Evolutionary conservation across 1,140 invertebrate species (phyloP), one percentile per base, ranked within the genome.

Genomic region (Patella vulgata): DNA sequence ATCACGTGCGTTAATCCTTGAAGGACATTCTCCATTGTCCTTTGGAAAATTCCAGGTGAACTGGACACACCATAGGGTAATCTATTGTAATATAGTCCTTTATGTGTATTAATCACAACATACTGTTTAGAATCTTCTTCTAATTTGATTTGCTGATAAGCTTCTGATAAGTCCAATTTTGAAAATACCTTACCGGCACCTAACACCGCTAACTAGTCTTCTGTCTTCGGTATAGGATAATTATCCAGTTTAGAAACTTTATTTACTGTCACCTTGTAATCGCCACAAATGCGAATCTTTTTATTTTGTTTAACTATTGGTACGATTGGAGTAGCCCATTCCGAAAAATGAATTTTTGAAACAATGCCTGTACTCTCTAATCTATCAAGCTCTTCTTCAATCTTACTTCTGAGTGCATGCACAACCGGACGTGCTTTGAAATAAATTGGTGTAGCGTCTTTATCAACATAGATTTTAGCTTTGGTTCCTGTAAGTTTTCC

Each of bases 261-360:
- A 30, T 52, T 31, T 0, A 52, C 27, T 9, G 50, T 52, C 28
- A 52, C 50, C 17, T 33, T 52, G 28, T 52, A 52, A 14, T 30
- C 50, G 0, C 50, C 36, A 31, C 50, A 52, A 14, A 52, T 28
- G 2, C 50, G 11, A 14, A 52, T 33, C 12, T 11, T 12, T 31
- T 52, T 52, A 28, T 14, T 28, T 11, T 17, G 19, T 36, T 19
- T 36, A 8, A 36, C 33, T 36, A 36, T 8, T 36, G 33, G 33
- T 14, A 36, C 33, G 5, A 36, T 36, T 14, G 33, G 33, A 8
- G 33, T 14, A 8, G 33, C 33, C 14, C 33, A 36, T 36, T 36
- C 14, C 33, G 33, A 5, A 36, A 36, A 36, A 36, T 36, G 33
- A 36, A 36, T 14, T 36, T 36, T 36, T 14, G 33, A 36, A 5